Conservation (phyloP, 2,888 invertebrate genomes). For the Polydesmus complanatus region DNA sequence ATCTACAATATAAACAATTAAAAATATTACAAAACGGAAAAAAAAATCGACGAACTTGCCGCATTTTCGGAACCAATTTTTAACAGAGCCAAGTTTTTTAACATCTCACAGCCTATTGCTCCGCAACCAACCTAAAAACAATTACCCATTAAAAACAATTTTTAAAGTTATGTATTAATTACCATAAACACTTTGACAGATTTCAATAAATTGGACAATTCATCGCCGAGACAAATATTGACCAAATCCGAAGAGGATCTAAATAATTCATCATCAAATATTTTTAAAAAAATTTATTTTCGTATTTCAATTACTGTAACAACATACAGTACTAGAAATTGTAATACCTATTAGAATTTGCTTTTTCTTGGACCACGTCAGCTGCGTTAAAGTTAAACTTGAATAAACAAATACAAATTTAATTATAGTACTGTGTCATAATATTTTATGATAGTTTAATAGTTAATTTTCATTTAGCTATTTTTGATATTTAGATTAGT, state of each 20-base stretch:
- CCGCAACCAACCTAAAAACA: conserved; percentile 13
- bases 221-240: neutral
- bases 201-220: neutral
- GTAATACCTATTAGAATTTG: neutral
- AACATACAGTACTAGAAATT: neutral
- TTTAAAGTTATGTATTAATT: neutral
- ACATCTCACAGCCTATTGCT: conserved; percentile 16
- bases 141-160: neutral
- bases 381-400: neutral
- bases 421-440: too few species aligned
- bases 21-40: neutral
- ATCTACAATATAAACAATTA: neutral
- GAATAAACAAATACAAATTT: neutral
- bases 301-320: neutral
- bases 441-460: too few species aligned
- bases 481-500: too few species aligned
- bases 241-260: neutral
- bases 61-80: neutral
- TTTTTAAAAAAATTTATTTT: neutral
- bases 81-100: conserved; percentile 9
- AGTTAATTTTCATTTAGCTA: too few species aligned
- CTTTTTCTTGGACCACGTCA: conserved; percentile 5
- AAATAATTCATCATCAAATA: neutral
- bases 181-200: neutral
- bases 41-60: neutral